Evolutionary conservation across 2,113 vertebrate genomes (phyloP).

Genomic region (Sus scrofa): T2T-Sscrofa CM000825.6:87264501-87265000

Average conservation of each 20-base stretch:
- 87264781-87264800: background rate
- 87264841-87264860: background rate
- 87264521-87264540: too few species aligned
- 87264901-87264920: background rate
- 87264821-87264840: background rate
- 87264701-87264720: constrained; percentile 29
- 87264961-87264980: background rate
- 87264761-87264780: background rate
- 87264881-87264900: background rate
- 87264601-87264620: too few species aligned
- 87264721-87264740: background rate
- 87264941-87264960: background rate
- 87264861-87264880: background rate
- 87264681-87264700: background rate
- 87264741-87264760: background rate
- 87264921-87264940: background rate
- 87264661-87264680: background rate
- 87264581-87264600: too few species aligned
- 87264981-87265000: background rate
- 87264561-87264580: too few species aligned
- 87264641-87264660: too few species aligned
- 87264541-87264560: too few species aligned
- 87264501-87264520: too few species aligned
- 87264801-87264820: background rate
- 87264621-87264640: too few species aligned